Base-by-base conservation (phyloP, 1,140 invertebrate genomes). In the Drosophila sp. region DNA sequence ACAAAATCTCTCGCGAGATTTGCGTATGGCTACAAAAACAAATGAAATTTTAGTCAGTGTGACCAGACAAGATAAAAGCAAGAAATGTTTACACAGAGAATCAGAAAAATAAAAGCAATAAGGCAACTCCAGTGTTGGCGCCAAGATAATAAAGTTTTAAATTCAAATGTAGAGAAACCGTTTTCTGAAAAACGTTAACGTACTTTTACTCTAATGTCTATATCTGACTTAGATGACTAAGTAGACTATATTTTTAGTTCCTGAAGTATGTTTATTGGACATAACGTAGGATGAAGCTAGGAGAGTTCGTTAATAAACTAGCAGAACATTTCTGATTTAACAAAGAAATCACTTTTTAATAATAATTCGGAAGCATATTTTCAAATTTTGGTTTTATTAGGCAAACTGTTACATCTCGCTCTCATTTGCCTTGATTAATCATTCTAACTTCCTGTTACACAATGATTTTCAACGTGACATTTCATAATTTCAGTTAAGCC, bases 11-110 rank as follows among this genome's bases (percentile, higher is more conserved):
- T 17, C 0, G 3, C 35, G 32, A 44, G 40, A 62, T 62, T 62
- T 62, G 30, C 60, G 6, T 25, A 44, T n/a, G 41, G 35, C 32
- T 35, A 58, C 33, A 58, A 56, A 56, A 58, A 58, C 32, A 58
- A 55, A 35, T 57, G 55, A 17, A 58, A 58, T 58, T 38, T 58
- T 1, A 32, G 10, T 38, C 4, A 25, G 32, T 58, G 56, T 58
- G 56, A 58, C 56, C 56, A 58, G 56, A 3, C 8, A 8, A 2
- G 1, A 0, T 38, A 38, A 4, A 23, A 7, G 7, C 4, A 4
- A 35, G n/a, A 58, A 57, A 57, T 57, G 17, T 25, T 25, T 47
- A 47, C 23, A 23, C 1, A 23, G 17, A 17, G 4, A 23, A 7
- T 23, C 1, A 25, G 23, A 10, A 8, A 50, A 10, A 38, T 8